Conservation (phyloP, 2,113 vertebrate genomes). For the Cheirogaleus medius region DNA sequence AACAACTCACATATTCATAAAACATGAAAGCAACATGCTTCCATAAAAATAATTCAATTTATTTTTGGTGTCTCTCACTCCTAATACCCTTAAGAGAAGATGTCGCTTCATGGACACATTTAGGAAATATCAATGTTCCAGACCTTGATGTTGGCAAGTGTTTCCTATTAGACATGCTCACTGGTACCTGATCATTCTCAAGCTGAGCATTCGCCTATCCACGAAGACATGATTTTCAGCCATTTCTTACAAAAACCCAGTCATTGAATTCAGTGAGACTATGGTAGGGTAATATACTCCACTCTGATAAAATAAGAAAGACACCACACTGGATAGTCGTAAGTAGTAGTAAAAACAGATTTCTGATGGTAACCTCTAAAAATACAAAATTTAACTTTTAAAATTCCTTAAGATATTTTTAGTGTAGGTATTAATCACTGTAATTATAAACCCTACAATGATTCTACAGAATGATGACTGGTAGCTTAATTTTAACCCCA, state of each 20-base stretch:
- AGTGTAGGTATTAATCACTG: not conserved
- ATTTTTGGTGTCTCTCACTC: not conserved
- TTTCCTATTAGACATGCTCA: not conserved
- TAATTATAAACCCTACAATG: not conserved
- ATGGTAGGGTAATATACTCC: not conserved
- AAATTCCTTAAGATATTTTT: not conserved
- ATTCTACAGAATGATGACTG: not conserved
- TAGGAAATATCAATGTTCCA: not conserved
- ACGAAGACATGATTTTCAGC: not conserved
- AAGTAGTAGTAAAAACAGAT: not conserved
- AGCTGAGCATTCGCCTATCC: not conserved
- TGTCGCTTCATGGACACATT: not conserved
- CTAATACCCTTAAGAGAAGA: slow-evolving; percentile 17
- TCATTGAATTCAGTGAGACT: not conserved
- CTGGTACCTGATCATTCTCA: not conserved
- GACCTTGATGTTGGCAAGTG: not conserved
- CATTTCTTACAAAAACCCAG: not conserved
- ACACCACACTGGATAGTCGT: not conserved
- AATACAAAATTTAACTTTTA: not conserved
- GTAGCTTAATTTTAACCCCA: not conserved
- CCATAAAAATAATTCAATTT: not conserved
- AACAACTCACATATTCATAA: not conserved
- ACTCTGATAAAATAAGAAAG: not conserved
- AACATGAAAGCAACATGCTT: not conserved
- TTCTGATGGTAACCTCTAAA: not conserved